Base-by-base conservation (phyloP, 2,888 invertebrate genomes). In the Teinopalpus imperialis region DNA sequence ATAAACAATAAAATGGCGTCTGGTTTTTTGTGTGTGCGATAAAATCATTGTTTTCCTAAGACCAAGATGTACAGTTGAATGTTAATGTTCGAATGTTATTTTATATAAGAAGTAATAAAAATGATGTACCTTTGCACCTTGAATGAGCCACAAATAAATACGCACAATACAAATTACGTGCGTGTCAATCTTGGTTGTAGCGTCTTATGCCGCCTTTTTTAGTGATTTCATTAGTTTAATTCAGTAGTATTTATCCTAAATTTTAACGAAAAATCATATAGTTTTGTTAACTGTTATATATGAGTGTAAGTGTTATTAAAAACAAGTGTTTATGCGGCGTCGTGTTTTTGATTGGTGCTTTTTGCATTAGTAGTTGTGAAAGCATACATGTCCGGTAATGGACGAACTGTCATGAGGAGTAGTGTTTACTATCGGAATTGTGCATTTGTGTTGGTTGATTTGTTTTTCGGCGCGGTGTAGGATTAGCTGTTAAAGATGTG, bases 1-100 rank as follows among this genome's bases (percentile, higher is more conserved):
- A 89, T 85, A 89, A 82, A 85, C 78, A 89, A 85, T 78, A 89
- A 89, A 86, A 89, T 89, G 89, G 89, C 89, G 86, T 80, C 69
- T 71, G 72, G 80, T 82, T 88, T 88, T 85, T 87, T 82, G 88
- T 88, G 87, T 88, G 87, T 88, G 87, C 76, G 75, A 78, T 79
- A 69, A 76, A 83, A 74, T 78, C 74, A 82, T 83, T 86, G 83
- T 87, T 86, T 85, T 83, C 74, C 56, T 66, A 48, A 69, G 69
- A 74, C 67, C 59, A 43, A 48, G 48, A 56, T 59, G 66, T 68
- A 57, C 65, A 64, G 51, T 59, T 46, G 51, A 57, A 53, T 65
- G 66, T 63, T 55, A 37, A 48, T 18, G 39, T 43, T 52, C 53
- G 53, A 58, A 53, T 50, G 43, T 35, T 50, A 48, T 52, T 59